Evolutionary conservation across 2,797 vertebrate genomes (phyloP).

Genomic region (Valencia hispanica): DNA sequence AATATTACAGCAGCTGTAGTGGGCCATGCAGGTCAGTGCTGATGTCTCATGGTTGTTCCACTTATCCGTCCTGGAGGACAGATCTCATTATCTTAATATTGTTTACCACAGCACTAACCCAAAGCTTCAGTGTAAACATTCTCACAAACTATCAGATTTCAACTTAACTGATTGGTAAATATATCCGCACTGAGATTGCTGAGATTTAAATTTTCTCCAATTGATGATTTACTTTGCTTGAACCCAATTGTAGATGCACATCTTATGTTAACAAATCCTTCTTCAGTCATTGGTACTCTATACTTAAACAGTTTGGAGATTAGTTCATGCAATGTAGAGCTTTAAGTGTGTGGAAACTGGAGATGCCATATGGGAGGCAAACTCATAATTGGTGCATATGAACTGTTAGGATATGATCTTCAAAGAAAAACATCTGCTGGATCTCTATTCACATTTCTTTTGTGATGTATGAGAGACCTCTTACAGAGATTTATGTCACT

Average conservation of each 20-base stretch:
- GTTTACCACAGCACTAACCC: slow-evolving; percentile 61
- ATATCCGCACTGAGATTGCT: slow-evolving; percentile 27
- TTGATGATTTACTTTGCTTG: slow-evolving; percentile 2
- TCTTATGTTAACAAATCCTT: not conserved
- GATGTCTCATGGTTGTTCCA: slow-evolving; percentile 54
- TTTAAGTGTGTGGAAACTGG: not conserved
- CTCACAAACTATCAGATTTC: not conserved
- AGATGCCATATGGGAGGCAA: slow-evolving; percentile 2
- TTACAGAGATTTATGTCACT: not conserved
- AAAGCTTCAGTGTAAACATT: slow-evolving; percentile 38
- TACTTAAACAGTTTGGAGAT: too few species aligned
- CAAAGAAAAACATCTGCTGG: not conserved
- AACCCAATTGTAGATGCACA: not conserved
- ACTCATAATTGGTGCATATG: not conserved
- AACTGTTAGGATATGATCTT: not conserved
- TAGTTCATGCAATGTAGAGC: not conserved
- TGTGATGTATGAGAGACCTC: not conserved
- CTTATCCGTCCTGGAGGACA: slow-evolving; percentile 38
- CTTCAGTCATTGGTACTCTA: too few species aligned
- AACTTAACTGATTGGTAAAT: slow-evolving; percentile 6
- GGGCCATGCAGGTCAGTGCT: slow-evolving; percentile 6
- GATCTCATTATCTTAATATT: slow-evolving; percentile 72
- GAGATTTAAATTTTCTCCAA: slow-evolving; percentile 31
- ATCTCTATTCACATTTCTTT: not conserved
- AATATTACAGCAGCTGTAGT: slow-evolving; percentile 4